These are phyloP conservation scores for Diachrysia chrysitis DNA, from an alignment of 2,888 invertebrate species.

Conservation along the genomic window DNA sequence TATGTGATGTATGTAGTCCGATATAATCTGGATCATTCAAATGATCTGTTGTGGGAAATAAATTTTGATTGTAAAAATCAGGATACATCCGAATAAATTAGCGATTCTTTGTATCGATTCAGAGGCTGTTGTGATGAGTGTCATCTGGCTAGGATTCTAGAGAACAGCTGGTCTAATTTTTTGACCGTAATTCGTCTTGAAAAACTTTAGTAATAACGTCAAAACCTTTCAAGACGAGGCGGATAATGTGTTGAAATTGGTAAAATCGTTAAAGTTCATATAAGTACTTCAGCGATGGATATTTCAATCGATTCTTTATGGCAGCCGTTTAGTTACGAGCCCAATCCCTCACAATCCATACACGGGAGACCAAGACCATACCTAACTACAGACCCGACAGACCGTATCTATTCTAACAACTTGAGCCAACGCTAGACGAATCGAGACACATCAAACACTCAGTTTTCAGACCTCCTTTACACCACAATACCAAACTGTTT, in stretches of 20 bases:
- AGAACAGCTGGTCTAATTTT: not conserved
- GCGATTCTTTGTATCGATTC: not conserved
- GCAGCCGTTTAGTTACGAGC: not conserved
- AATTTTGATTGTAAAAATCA: conserved; percentile 18
- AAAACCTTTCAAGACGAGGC: no score
- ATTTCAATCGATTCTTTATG: not conserved
- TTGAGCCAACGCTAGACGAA: conserved; percentile 48
- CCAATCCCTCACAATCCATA: not conserved
- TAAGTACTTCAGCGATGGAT: not conserved
- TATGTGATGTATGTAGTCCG: conserved; percentile 24
- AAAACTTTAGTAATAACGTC: no score
- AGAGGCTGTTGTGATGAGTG: not conserved
- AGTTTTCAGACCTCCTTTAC: conserved; percentile 70
- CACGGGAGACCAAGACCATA: not conserved
- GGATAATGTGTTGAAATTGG: no score
- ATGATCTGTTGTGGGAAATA: conserved; percentile 26
- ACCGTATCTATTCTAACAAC: conserved; percentile 21
- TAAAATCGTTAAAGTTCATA: no score
- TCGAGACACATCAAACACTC: conserved; percentile 57
- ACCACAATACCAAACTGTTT: conserved; percentile 61
- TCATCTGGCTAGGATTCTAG: not conserved
- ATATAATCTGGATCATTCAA: conserved; percentile 26
- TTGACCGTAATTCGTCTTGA: conserved; percentile 37
- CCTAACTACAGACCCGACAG: not conserved
- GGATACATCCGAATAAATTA: not conserved